Base-by-base conservation (phyloP, 2,797 vertebrate genomes). In the Oophaga sylvatica region DNA sequence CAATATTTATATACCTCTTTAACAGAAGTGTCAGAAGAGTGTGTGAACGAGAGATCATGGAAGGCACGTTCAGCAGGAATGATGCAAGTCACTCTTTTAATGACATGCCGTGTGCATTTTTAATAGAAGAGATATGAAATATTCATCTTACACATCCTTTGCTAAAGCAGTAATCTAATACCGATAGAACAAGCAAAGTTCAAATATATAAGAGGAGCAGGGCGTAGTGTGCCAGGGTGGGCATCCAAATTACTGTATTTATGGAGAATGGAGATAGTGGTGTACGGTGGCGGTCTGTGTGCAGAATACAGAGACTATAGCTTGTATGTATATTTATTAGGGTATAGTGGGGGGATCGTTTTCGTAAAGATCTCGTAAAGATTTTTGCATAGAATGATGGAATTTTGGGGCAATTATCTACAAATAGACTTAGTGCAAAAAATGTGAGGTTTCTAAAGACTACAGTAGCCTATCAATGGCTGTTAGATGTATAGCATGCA, bases 61-160 rank as follows among this genome's bases (percentile, higher is more conserved):
- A 56, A 31, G 19, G 84, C 84, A 45, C 41, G 67, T 53, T 86
- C 48, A 59, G 59, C 76, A 70, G 31, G 59, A 53, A 65, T 77
- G n/a, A 53, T 65, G 41, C 83, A 31, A 65, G 71, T 31, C 41
- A 57, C 70, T 60, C 41, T 85, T 75, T 68, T 85, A 67, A 85
- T 85, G 83, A 84, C 83, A 63, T 45, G 59, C 83, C 29, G 15
- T 62, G 60, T 67, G 67, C 83, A 85, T 85, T 77, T 76, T 77
- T 85, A 85, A 85, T 77, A 60, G 41, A 77, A 56, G 31, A 75
- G 57, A 85, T 85, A 85, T 85, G n/a, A 85, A 85, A 85, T 85
- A 85, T 85, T 85, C 41, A 85, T 85, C 65, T 77, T 65, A 48
- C 57, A 48, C 26, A 9, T 84, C 70, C 63, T 48, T 84, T n/a